A percentile compares a stretch with the other conserved stretches of the same genome.
Conservation (phyloP, 2,797 vertebrate genomes). For the Rhabdomys pumilio region DNA sequence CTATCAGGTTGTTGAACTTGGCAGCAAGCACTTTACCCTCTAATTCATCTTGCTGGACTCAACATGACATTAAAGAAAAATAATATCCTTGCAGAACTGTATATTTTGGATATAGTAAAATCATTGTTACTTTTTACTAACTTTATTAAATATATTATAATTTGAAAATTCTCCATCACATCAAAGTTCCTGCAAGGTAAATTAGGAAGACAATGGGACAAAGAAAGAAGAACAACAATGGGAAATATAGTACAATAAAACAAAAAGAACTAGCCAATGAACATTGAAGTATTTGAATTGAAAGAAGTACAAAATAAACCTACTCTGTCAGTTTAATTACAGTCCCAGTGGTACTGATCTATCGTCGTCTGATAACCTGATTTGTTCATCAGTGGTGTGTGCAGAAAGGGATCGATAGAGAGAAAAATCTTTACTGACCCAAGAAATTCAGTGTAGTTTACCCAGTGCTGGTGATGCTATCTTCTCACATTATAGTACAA, state of each 20-base stretch:
- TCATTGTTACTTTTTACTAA: neutral
- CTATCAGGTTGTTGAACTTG: no score
- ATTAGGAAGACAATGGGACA: neutral
- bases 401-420: neutral
- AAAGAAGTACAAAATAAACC: neutral
- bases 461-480: rapidly evolving
- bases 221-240: neutral
- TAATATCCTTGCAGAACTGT: neutral
- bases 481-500: neutral
- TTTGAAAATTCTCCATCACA: neutral
- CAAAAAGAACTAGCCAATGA: neutral
- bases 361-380: neutral
- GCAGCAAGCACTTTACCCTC: neutral
- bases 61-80: neutral
- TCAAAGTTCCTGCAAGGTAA: neutral
- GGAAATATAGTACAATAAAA: neutral
- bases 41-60: neutral
- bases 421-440: neutral
- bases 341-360: neutral
- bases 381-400: neutral
- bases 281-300: neutral
- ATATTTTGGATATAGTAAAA: neutral
- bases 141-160: neutral
- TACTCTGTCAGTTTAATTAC: neutral
- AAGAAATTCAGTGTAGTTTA: neutral